A percentile compares a stretch with the other conserved stretches of the same genome.
These are phyloP conservation scores for Parapsyche elsis DNA, from an alignment of 1,140 invertebrate genomes.

Conservation along the genomic window DNA sequence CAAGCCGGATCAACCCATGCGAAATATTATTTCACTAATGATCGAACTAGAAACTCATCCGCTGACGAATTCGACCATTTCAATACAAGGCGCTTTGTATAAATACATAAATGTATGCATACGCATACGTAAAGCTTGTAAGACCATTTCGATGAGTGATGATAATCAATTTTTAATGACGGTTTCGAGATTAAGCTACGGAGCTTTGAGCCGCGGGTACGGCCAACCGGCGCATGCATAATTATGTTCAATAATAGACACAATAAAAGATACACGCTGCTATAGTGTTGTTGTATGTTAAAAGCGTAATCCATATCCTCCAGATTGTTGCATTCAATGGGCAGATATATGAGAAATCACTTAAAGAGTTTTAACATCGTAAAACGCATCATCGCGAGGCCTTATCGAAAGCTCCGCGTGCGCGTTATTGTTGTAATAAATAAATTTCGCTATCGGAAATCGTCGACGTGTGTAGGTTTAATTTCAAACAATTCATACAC, in stretches of 20 bases:
- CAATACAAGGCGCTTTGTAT: too few species aligned
- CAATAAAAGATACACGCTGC: conserved; percentile 24
- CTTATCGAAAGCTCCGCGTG: conserved; percentile 42
- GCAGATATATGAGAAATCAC: conserved; percentile 50
- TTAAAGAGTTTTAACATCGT: conserved; percentile 32
- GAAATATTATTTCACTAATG: too few species aligned
- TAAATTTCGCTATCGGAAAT: background rate
- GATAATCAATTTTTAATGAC: conserved; percentile 13
- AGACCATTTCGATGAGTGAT: background rate
- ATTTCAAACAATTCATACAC: background rate
- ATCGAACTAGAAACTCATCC: background rate
- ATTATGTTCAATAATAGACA: conserved; percentile 34
- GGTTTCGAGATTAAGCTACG: conserved; percentile 1
- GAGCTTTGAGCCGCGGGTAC: background rate
- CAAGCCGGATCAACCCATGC: too few species aligned
- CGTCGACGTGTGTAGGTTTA: background rate
- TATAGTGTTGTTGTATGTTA: conserved; percentile 28
- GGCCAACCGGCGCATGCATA: background rate
- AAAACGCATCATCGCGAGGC: conserved; percentile 40
- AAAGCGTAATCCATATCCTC: conserved; percentile 40
- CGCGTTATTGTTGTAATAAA: background rate
- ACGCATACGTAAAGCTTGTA: too few species aligned
- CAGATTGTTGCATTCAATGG: conserved; percentile 37
- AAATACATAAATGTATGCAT: too few species aligned
- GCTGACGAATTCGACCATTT: background rate